Evolutionary conservation across 1,140 invertebrate species (phyloP), one percentile per base, ranked within the genome.

Genomic region (Bilobella aurantiaca): DNA sequence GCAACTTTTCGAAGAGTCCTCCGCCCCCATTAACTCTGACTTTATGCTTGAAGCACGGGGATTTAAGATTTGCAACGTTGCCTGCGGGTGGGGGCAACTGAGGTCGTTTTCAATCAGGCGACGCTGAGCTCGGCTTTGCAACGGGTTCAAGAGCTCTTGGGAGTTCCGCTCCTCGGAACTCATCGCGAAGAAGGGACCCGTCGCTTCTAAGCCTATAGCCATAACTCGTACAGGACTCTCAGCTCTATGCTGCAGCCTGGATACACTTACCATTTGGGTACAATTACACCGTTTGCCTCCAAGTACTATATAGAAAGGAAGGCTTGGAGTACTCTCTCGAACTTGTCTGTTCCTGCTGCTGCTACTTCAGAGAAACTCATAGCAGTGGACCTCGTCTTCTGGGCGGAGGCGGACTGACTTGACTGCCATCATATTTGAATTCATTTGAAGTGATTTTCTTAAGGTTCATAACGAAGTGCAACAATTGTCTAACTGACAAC

Each of bases 1-100:
- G n/a, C n/a, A n/a, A n/a, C n/a, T n/a, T n/a, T n/a, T n/a, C n/a
- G n/a, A n/a, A n/a, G n/a, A n/a, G n/a, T n/a, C n/a, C n/a, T n/a
- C n/a, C n/a, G n/a, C n/a, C n/a, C n/a, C n/a, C n/a, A n/a, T n/a
- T n/a, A n/a, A n/a, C n/a, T n/a, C n/a, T n/a, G n/a, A n/a, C n/a
- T n/a, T n/a, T n/a, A n/a, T n/a, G n/a, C n/a, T n/a, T n/a, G n/a
- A n/a, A n/a, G n/a, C n/a, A n/a, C n/a, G n/a, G n/a, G n/a, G n/a
- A n/a, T n/a, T n/a, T n/a, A n/a, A n/a, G n/a, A n/a, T n/a, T n/a
- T n/a, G 12, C 49, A 16, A 5, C 49, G 12, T 53, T 53, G 49
- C 49, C 49, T 53, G 49, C 14, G 49, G 49, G 12, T 53, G 23
- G 49, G 49, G 49, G 49, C 49, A 53, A 53, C 49, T 53, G 49